Conservation (phyloP, 2,113 vertebrate species). For the Murina feae region DNA sequence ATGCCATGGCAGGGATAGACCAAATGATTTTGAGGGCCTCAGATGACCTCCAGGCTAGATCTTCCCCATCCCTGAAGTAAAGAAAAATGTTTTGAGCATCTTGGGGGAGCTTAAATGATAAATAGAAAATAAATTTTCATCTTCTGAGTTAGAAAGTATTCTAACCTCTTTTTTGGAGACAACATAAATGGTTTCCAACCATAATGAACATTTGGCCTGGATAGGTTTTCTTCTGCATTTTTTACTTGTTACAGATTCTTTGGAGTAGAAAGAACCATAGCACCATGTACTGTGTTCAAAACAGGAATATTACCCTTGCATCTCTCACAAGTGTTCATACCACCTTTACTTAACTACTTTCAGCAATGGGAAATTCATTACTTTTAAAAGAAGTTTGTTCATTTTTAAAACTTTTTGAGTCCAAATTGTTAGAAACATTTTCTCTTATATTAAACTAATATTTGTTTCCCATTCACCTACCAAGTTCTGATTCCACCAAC, state of each 20-base stretch:
- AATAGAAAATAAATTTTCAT: neutral
- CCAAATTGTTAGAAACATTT: neutral
- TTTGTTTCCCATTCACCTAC: neutral
- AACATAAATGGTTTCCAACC: neutral
- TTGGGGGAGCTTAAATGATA: neutral
- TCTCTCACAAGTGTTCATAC: neutral
- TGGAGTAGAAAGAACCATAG: neutral
- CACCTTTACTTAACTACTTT: neutral
- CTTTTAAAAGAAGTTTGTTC: neutral
- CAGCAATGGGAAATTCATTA: neutral
- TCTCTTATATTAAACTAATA: neutral
- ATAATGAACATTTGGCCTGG: neutral
- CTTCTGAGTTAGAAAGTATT: constrained; percentile 9
- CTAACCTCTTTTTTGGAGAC: neutral
- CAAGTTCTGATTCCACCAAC: neutral
- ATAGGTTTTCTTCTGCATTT: neutral
- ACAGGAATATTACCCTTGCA: neutral
- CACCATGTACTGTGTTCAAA: neutral
- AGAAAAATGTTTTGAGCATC: neutral
- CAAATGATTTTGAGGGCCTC: no score
- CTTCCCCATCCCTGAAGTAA: neutral
- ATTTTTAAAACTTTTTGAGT: neutral
- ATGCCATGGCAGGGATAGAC: no score
- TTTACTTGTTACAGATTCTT: neutral
- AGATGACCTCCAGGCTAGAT: no score